Evolutionary conservation across 2,113 vertebrate species (phyloP).

Genomic region (Henicopernis longicauda): DNA sequence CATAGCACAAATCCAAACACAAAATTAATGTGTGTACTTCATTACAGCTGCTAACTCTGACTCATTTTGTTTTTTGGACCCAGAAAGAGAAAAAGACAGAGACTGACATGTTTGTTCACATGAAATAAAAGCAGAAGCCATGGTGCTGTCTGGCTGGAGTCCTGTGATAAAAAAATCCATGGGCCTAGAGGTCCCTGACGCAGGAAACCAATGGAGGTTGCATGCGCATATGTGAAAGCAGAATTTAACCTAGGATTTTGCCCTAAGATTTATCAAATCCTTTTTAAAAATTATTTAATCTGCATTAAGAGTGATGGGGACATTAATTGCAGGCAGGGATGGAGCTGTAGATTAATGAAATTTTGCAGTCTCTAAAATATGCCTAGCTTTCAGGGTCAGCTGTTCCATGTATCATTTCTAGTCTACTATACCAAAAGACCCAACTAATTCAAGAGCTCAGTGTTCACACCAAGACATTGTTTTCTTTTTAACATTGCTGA

Average conservation of each 20-base stretch:
- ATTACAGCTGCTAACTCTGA: constrained; percentile 17
- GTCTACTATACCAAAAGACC: neutral
- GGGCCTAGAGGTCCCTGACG: neutral
- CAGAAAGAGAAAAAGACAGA: neutral
- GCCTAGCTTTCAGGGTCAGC: neutral
- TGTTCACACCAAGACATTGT: neutral
- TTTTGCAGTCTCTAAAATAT: neutral
- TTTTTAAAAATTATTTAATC: neutral
- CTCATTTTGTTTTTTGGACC: constrained; percentile 28
- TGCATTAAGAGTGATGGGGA: neutral
- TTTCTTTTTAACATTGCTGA: neutral
- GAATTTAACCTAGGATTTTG: neutral
- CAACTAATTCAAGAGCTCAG: neutral
- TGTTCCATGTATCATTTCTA: neutral
- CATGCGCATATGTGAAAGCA: neutral
- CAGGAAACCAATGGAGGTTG: neutral
- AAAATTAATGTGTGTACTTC: constrained; percentile 1
- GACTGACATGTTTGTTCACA: constrained; percentile 3
- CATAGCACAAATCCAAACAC: constrained; percentile 11
- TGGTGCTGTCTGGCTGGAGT: neutral
- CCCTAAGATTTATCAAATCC: neutral
- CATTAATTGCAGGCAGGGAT: neutral
- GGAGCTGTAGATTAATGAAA: neutral
- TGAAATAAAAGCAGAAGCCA: constrained; percentile 7
- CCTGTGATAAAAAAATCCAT: neutral